Conservation (phyloP, 1,140 invertebrate species). For the Neotoxoptera formosana region DNA sequence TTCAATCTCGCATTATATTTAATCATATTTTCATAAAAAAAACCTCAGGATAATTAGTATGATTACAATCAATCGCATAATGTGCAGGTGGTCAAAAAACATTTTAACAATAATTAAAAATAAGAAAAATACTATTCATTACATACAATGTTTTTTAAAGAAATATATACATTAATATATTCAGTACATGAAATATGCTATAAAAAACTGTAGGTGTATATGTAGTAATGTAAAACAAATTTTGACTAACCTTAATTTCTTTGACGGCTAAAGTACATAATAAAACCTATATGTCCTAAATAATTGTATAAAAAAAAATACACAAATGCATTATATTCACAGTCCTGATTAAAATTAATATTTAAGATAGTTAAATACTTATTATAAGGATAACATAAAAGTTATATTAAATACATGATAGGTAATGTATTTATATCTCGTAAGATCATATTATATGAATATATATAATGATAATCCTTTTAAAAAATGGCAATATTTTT, state of each 20-base stretch:
- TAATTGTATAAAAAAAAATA: neutral
- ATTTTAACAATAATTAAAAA: neutral
- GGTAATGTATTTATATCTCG: neutral
- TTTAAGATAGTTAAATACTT: no score
- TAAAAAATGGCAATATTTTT: neutral
- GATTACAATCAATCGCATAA: neutral
- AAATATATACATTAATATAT: neutral
- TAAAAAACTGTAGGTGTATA: neutral
- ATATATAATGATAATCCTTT: slow-evolving; percentile 43
- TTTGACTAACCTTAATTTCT: no score
- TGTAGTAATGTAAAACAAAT: no score
- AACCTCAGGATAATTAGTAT: neutral
- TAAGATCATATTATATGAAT: neutral
- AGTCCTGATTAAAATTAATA: no score
- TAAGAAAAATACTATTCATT: neutral
- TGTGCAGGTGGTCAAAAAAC: neutral
- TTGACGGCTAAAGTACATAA: no score
- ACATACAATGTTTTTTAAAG: neutral
- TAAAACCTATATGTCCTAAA: no score
- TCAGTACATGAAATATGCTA: neutral
- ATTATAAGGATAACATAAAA: neutral
- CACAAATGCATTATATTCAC: neutral
- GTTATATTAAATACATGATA: neutral
- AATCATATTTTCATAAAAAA: neutral
- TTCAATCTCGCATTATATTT: neutral